These are phyloP conservation scores for Copidosoma aretas DNA, from an alignment of 2,888 invertebrate species.

Conservation along the genomic window DNA sequence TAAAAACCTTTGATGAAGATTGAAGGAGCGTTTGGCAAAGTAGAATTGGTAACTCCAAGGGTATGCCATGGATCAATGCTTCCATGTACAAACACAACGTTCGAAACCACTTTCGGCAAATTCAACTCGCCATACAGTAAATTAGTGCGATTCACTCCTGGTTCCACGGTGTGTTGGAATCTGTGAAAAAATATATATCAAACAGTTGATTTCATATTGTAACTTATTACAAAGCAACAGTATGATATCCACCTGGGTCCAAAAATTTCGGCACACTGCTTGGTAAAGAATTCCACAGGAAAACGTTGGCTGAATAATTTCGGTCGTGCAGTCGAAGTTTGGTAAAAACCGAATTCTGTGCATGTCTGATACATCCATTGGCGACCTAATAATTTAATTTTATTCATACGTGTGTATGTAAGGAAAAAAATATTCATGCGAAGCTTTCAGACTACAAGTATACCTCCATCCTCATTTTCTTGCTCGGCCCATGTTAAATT, in stretches of 20 bases:
- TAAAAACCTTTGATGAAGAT: conserved; percentile 75
- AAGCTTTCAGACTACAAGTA: background rate
- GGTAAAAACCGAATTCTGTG: conserved; percentile 95
- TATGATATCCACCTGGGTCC: conserved; percentile 69
- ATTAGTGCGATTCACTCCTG: conserved; percentile 76
- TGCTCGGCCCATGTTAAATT: conserved; percentile 70
- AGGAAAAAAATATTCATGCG: too few species aligned
- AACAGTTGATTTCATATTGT: background rate
- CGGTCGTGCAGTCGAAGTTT: conserved; percentile 76
- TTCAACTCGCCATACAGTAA: conserved; percentile 78
- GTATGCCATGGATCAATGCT: conserved; percentile 90
- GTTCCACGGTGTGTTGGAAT: conserved; percentile 65
- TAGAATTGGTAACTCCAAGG: conserved; percentile 72
- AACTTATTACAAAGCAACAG: background rate
- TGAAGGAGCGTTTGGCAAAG: conserved; percentile 69
- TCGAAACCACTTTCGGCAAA: conserved; percentile 67
- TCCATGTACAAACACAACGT: conserved; percentile 87
- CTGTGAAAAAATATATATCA: conserved; percentile 27
- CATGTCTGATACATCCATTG: conserved; percentile 97
- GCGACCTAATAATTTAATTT: conserved; percentile 66
- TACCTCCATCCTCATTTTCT: conserved; percentile 71
- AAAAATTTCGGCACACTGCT: conserved; percentile 85
- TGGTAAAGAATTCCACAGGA: conserved; percentile 76
- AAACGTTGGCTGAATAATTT: conserved; percentile 79
- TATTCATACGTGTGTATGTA: too few species aligned